Base-by-base conservation (phyloP, 2,113 vertebrate genomes). In the Lamprotornis superbus region DNA sequence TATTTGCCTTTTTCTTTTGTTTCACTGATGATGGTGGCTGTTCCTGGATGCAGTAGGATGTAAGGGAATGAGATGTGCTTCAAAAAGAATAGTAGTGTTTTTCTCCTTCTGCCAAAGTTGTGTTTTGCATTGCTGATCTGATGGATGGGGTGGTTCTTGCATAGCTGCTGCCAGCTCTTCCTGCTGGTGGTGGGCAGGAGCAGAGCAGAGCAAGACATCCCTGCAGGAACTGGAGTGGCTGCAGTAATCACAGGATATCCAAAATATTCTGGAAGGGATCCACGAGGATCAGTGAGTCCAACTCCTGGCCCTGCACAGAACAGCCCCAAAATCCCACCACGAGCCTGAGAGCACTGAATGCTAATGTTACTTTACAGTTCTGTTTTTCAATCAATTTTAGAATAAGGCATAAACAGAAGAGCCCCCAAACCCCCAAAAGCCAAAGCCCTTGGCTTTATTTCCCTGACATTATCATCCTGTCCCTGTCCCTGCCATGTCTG, bases 381-480 rank as follows among this genome's bases (percentile, higher is more conserved):
- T 79, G 23, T 77, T 2, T 5, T n/a, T 60, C 42, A 61, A 22
- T 67, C 24, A 25, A 39, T 70, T 89, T 83, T 22, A 80, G n/a
- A 60, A 46, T 35, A 35, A 65, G 65, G 13, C 27, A 20, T 25
- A 2, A 55, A 15, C 14, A 7, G 35, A 69, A 60, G 65, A 46
- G 25, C 3, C 4, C 7, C 24, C 37, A 65, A 15, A 8, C 2
- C 11, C 30, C 30, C 0, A 14, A 20, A 49, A 44, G 1, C 4
- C 22, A 14, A n/a, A 27, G 12, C 12, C 10, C 42, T 64, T 57
- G 50, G 35, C 30, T 75, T 90, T 78, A 18, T 46, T 67, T 44
- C 47, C 20, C 4, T 49, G 42, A 16, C 40, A 42, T 42, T 49
- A 10, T 57, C 87, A 39, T 7, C 25, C 19, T 39, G 47, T 40